phyloP scores from a whole-genome alignment of 2,888 invertebrate genomes.

The Caenorhabditis uteleia region DNA sequence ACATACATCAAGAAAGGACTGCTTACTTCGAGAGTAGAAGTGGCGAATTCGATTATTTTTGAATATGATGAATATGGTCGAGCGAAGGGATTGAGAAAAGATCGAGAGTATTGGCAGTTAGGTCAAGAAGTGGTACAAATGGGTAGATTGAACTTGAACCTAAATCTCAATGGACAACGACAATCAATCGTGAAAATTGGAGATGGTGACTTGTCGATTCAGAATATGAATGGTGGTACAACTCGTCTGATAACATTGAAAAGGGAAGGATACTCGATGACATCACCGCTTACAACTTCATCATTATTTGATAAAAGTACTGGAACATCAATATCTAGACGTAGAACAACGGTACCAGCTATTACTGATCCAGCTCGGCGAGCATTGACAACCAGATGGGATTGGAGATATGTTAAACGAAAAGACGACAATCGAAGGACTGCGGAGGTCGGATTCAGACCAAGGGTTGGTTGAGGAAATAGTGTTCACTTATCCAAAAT shows the following conservation, averaged over 20 bases:
- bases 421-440: constrained; percentile 59
- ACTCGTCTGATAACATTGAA: constrained; percentile 30
- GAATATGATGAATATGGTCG: constrained; percentile 41
- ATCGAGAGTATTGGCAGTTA: constrained; percentile 37
- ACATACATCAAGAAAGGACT: constrained; percentile 36
- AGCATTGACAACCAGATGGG: constrained; percentile 88
- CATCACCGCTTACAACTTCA: constrained; percentile 27
- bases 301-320: constrained; percentile 22
- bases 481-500: constrained; percentile 1
- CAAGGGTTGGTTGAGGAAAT: constrained; percentile 60
- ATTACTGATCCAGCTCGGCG: constrained; percentile 73
- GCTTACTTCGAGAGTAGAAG: constrained; percentile 29
- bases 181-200: constrained; percentile 18
- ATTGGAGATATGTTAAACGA: constrained; percentile 90
- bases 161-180: constrained; percentile 25
- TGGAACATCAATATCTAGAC: constrained; percentile 14
- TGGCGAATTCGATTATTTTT: constrained; percentile 24
- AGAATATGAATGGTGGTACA: constrained; percentile 7
- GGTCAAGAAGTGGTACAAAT: constrained; percentile 10
- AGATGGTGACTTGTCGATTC: constrained; percentile 24
- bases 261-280: constrained; percentile 37
- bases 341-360: constrained; percentile 30
- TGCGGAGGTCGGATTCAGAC: constrained; percentile 69
- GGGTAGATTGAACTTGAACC: constrained; percentile 16
- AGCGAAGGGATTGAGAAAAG: constrained; percentile 20